These are phyloP conservation scores for Hyles euphorbiae DNA, from an alignment of 1,140 invertebrate genomes.

Conservation along the genomic window DNA sequence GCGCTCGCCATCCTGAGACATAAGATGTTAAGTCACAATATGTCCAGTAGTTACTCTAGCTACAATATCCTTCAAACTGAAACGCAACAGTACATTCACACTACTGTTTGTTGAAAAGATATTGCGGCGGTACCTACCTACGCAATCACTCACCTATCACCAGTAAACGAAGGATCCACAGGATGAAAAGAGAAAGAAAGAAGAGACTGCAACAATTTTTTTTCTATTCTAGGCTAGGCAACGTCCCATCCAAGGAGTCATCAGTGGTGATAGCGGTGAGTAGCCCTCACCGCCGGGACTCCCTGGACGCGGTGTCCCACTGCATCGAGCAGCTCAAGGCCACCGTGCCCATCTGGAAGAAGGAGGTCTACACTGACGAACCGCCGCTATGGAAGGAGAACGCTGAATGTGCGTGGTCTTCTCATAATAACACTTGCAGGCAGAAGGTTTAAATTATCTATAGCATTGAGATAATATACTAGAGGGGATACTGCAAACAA, in stretches of 20 bases:
- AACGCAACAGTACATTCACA: too few relatives aligned
- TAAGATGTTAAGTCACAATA: too few relatives aligned
- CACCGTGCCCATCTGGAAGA: constrained; percentile 97
- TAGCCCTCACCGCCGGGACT: constrained; percentile 89
- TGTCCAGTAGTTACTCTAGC: too few relatives aligned
- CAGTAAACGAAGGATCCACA: too few relatives aligned
- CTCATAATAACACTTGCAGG: constrained; percentile 18
- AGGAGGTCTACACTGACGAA: constrained; percentile 87
- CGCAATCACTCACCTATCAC: too few relatives aligned
- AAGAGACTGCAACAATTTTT: not conserved
- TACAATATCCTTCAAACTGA: too few relatives aligned
- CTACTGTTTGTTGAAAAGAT: too few relatives aligned
- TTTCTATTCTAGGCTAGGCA: constrained; percentile 78
- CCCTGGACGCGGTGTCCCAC: constrained; percentile 87
- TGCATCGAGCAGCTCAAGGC: constrained; percentile 92
- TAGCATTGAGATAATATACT: too few relatives aligned
- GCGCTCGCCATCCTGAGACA: too few relatives aligned
- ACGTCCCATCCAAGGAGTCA: constrained; percentile 90
- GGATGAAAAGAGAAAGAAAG: not conserved
- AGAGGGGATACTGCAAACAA: too few relatives aligned
- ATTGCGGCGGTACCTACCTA: too few relatives aligned
- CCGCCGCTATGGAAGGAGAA: constrained; percentile 85
- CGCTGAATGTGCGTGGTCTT: constrained; percentile 83
- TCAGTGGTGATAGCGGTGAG: constrained; percentile 94
- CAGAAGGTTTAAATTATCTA: constrained; percentile 6